Conservation (phyloP, 1,140 invertebrate genomes). For the Probaryconus sp. region DNA sequence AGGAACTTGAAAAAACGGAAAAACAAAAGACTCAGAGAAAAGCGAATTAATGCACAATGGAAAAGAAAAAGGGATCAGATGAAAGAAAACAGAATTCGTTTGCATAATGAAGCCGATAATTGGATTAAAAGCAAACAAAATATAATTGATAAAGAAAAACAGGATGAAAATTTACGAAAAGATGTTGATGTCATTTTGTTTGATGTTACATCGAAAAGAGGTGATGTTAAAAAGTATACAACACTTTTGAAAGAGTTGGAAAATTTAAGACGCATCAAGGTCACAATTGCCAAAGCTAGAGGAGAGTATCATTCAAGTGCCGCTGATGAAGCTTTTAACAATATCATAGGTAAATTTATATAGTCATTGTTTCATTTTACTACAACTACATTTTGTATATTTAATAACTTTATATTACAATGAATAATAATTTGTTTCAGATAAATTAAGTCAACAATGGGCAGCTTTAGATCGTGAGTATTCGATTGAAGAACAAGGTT, state of each 20-base stretch:
- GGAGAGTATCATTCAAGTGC: conserved; percentile 79
- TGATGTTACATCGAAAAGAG: conserved; percentile 84
- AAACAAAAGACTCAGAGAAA: conserved; percentile 80
- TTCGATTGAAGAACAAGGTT: conserved; percentile 72
- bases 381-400: too few species aligned
- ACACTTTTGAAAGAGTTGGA: conserved; percentile 81
- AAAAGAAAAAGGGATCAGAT: conserved; percentile 73
- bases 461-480: conserved; percentile 70
- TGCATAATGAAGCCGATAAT: conserved; percentile 79
- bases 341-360: conserved; percentile 71
- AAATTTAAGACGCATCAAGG: conserved; percentile 81
- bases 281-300: conserved; percentile 80
- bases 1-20: conserved; percentile 77
- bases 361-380: conserved; percentile 1
- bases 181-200: conserved; percentile 84
- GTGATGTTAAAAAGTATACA: conserved; percentile 82
- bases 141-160: conserved; percentile 81
- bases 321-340: conserved; percentile 73
- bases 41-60: conserved; percentile 74
- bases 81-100: conserved; percentile 72
- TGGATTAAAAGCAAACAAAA: conserved; percentile 81
- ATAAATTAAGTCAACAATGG: conserved; percentile 72
- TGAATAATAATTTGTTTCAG: conserved; percentile 51
- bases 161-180: conserved; percentile 82
- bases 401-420: too few species aligned